A percentile compares a stretch with the other conserved stretches of the same genome.
Conservation (phyloP, 2,888 invertebrate genomes). For the Clusia tigrina region DNA sequence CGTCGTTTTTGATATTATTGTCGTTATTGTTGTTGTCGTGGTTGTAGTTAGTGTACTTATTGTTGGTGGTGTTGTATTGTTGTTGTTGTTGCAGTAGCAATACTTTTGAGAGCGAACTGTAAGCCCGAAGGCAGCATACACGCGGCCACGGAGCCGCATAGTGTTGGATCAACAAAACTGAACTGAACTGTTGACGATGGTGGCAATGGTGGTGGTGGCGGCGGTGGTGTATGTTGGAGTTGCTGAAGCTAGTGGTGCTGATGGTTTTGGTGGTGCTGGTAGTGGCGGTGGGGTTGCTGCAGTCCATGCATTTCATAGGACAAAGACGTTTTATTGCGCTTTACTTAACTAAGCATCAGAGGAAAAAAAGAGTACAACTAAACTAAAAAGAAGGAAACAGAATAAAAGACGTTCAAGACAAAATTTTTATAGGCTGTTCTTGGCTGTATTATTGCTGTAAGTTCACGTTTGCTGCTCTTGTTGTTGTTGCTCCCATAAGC, state of each 20-base stretch:
- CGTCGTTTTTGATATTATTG: neutral
- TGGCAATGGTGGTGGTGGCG: too few relatives aligned
- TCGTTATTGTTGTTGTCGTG: slow-evolving; percentile 12
- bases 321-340: slow-evolving; percentile 26
- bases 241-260: too few relatives aligned
- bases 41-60: too few relatives aligned
- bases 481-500: slow-evolving; percentile 25
- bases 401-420: slow-evolving; percentile 34
- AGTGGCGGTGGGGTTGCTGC: too few relatives aligned
- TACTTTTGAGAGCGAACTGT: too few relatives aligned
- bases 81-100: too few relatives aligned
- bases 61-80: slow-evolving; percentile 2
- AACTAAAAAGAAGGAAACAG: slow-evolving; percentile 3
- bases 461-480: slow-evolving; percentile 30
- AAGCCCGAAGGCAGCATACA: too few relatives aligned
- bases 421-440: slow-evolving; percentile 41
- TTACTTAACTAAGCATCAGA: slow-evolving; percentile 17
- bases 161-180: too few relatives aligned
- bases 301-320: slow-evolving; percentile 19
- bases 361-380: neutral
- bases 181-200: too few relatives aligned
- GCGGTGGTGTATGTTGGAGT: too few relatives aligned
- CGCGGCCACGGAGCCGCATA: too few relatives aligned
- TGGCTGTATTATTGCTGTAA: slow-evolving; percentile 36
- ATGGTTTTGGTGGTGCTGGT: too few relatives aligned